These are phyloP conservation scores for Drosophila paucipuncta DNA, from an alignment of 2,888 invertebrate species.

Conservation along the genomic window DNA sequence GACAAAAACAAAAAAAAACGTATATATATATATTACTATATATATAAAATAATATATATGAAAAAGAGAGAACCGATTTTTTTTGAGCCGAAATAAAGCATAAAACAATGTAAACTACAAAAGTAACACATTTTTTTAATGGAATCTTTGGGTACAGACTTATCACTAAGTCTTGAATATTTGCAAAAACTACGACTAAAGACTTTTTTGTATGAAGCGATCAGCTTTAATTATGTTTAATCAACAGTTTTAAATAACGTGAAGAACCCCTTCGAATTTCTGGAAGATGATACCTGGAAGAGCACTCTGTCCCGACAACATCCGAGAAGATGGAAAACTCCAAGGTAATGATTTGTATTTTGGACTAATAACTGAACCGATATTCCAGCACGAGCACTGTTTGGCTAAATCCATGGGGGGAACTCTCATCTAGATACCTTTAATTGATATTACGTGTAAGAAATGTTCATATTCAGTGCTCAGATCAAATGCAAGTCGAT, in stretches of 20 bases:
- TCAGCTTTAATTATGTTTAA: neutral
- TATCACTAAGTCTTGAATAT: neutral
- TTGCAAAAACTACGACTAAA: neutral
- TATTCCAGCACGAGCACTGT: neutral
- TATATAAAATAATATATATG: constrained; percentile 23
- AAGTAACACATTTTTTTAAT: neutral
- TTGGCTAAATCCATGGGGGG: neutral
- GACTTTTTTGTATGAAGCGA: neutral
- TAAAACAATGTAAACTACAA: constrained; percentile 73
- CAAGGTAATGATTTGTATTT: neutral
- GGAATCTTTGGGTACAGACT: neutral
- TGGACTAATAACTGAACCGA: neutral
- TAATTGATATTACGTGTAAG: neutral
- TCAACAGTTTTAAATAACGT: neutral
- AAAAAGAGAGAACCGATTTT: constrained; percentile 55
- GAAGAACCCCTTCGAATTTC: neutral
- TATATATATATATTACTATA: constrained; percentile 9
- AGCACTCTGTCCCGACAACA: neutral
- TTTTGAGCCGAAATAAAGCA: constrained; percentile 77
- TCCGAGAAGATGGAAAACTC: neutral
- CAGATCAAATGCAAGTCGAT: neutral
- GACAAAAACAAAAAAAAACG: constrained; percentile 32
- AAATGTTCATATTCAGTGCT: neutral
- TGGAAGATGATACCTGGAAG: neutral
- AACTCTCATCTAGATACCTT: neutral